Percentiles rank a stretch among this genome's conserved stretches.
Evolutionary conservation across 2,888 invertebrate species (phyloP).

Genomic region (Tethea ocularis): DNA sequence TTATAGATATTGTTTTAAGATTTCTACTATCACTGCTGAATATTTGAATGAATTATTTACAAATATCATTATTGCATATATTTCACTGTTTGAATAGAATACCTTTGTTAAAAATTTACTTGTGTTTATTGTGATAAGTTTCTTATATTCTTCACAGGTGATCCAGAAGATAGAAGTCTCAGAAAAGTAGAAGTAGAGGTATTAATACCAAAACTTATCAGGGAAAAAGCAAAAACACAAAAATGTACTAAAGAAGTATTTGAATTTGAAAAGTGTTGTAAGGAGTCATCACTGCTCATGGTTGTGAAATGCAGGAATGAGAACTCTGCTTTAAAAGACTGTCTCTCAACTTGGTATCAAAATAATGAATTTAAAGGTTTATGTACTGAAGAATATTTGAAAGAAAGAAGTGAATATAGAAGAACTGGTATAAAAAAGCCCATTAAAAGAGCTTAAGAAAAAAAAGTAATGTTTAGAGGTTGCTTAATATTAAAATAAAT

Average conservation of each 20-base stretch:
- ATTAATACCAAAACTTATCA: constrained; percentile 94
- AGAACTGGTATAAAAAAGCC: constrained; percentile 89
- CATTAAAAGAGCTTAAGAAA: constrained; percentile 62
- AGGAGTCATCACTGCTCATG: constrained; percentile 87
- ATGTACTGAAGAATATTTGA: constrained; percentile 91
- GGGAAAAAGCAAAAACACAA: constrained; percentile 90
- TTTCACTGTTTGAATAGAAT: too few relatives aligned
- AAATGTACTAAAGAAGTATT: constrained; percentile 90
- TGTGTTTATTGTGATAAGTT: too few relatives aligned
- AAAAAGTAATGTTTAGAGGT: constrained; percentile 16
- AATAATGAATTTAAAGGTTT: constrained; percentile 89
- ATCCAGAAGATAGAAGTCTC: constrained; percentile 92
- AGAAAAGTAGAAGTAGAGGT: constrained; percentile 95
- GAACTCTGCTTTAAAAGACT: constrained; percentile 87
- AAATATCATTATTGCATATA: too few relatives aligned
- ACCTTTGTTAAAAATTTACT: too few relatives aligned
- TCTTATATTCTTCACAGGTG: constrained; percentile 82
- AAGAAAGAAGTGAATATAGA: constrained; percentile 92
- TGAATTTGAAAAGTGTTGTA: constrained; percentile 89
- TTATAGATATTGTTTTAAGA: too few relatives aligned
- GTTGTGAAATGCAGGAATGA: constrained; percentile 89
- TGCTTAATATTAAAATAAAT: constrained; percentile 23
- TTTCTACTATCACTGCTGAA: too few relatives aligned
- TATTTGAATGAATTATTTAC: too few relatives aligned
- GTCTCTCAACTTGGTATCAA: constrained; percentile 89